Base-by-base conservation (phyloP, 2,113 vertebrate species). In the Corythornis madagascariensis region DNA sequence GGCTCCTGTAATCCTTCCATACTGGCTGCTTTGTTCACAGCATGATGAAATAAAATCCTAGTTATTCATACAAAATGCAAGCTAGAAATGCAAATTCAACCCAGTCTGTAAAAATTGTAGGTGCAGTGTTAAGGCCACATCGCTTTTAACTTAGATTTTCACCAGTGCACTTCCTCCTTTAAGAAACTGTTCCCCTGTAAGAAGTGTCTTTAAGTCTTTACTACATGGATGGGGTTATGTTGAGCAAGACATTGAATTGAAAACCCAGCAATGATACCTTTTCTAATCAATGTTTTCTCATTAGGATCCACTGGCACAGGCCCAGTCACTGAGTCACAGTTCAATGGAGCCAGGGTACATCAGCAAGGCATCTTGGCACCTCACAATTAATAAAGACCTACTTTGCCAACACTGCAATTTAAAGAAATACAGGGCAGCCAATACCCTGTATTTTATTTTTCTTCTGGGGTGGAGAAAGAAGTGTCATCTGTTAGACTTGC, bases 1-100 rank as follows among this genome's bases (percentile, higher is more conserved):
- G 77, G 64, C 29, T 80, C 43, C 29, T 40, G 22, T 90, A 94
- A 64, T 90, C 60, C 63, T 88, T 93, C 74, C 53, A 52, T 63
- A 88, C 40, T 65, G 64, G 53, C n/a, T 67, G 69, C 86, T 96
- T 94, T 94, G 84, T 89, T 93, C 80, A 86, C 29, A 83, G 71
- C 14, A 31, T 70, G 59, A 66, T 88, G 70, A 76, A 94, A 92
- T 71, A 85, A 88, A 71, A 29, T 67, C 83, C 50, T 77, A 64
- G 20, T 57, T 86, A 77, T 82, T 81, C 43, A 26, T 22, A 28
- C 29, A 40, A 59, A 87, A 78, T 63, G 57, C 56, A 89, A 35
- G 29, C 52, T 5, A 74, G 38, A 38, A 38, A 38, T 38, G 38
- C 20, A 81, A 80, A 77, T 60, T 48, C 25, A 11, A 57, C 29